Evolutionary conservation across 2,888 invertebrate genomes (phyloP).

Genomic region (Cerceris rybyensis): DNA sequence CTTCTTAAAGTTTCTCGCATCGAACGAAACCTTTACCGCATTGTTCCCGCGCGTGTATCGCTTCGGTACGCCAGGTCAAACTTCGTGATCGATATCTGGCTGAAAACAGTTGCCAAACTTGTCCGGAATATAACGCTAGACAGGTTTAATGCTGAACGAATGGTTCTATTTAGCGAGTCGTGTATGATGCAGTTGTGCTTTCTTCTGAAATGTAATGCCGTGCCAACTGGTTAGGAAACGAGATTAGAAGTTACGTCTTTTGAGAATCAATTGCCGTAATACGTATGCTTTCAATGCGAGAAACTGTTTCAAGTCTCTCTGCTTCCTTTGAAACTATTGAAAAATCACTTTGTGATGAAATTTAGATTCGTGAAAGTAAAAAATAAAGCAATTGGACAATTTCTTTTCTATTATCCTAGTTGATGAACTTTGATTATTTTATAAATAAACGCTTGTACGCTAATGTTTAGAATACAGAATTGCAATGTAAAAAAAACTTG

Average conservation of each 20-base stretch:
- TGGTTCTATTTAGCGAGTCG: conserved; percentile 40
- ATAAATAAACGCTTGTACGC: too few relatives aligned
- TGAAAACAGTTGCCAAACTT: conserved; percentile 62
- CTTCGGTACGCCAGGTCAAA: conserved; percentile 51
- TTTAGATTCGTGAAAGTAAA: too few relatives aligned
- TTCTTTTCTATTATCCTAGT: too few relatives aligned
- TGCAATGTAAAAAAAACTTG: too few relatives aligned
- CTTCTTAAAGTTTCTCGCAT: conserved; percentile 30
- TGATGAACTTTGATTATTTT: too few relatives aligned
- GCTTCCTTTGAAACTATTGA: too few relatives aligned
- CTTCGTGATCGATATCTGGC: conserved; percentile 57
- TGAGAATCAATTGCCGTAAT: not conserved
- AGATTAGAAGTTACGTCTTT: conserved; percentile 7
- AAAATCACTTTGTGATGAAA: too few relatives aligned
- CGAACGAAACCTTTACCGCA: conserved; percentile 53
- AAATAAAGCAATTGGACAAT: too few relatives aligned
- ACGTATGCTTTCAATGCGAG: not conserved
- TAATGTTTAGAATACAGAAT: too few relatives aligned
- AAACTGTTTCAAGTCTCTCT: not conserved
- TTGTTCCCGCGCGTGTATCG: conserved; percentile 43
- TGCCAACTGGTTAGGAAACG: conserved; percentile 7
- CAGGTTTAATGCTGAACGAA: conserved; percentile 50
- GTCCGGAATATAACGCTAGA: conserved; percentile 45
- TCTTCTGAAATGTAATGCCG: not conserved
- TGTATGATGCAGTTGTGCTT: conserved; percentile 22